Evolutionary conservation across 2,797 vertebrate species (phyloP), one percentile per base, ranked within the genome.

Genomic region (Cossypha caffra): DNA sequence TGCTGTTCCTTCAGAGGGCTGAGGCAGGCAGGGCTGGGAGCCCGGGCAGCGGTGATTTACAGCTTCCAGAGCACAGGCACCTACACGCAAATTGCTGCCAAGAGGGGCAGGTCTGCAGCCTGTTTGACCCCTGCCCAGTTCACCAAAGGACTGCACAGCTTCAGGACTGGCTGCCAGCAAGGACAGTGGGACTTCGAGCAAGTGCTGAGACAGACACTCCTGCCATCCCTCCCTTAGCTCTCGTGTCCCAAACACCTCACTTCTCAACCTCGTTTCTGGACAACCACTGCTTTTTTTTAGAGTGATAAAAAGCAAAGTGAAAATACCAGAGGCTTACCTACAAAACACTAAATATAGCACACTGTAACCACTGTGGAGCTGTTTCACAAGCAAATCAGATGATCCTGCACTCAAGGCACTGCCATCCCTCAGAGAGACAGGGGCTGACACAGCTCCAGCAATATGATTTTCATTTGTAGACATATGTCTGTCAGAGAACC

Each of bases 391-490:
- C 26, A 67, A 67, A 59, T 79, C 43, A 82, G 52, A 67, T 1
- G 0, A 45, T 64, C 26, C 19, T 35, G 29, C 29, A 28, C 6
- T 11, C 42, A 23, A 13, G 50, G 29, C 51, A 80, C 7, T 4
- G 7, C 29, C 33, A 45, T 35, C 19, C 24, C 24, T 74, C 72
- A 40, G 52, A 67, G 35, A 45, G 37, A 50, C 21, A 79, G 48
- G 18, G n/a, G 20, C 80, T 52, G 69, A 38, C 23, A 28, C 0
- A 3, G 38, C 48, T 86, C 89, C 58, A 45, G 59, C 64, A 95
- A 80, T 57, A 31, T 40, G 64, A 94, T 87, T 93, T 93, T 86
- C 64, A 91, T 90, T 83, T 91, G 81, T 52, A 83, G 87, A 73
- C 40, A 47, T 14, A 57, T 17, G 38, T 71, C 93, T 91, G 57